A percentile compares a stretch with the other conserved stretches of the same genome.
Conservation (phyloP, 2,113 vertebrate species). For the Sminthopsis crassicaudata region DNA sequence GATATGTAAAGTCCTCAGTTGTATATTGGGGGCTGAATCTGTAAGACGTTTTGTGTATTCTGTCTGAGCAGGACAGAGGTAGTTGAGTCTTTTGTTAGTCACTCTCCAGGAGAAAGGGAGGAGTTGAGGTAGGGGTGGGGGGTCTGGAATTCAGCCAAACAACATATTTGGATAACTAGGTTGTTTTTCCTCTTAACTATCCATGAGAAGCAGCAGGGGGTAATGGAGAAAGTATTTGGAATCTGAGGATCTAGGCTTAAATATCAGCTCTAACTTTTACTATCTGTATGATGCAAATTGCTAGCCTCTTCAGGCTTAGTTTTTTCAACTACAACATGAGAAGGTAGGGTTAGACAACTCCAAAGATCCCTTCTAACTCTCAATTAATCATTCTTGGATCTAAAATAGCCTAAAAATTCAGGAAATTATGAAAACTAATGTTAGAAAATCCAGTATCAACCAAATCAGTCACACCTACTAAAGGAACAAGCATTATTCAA, state of each 20-base stretch:
- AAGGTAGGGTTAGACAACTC: background rate
- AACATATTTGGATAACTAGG: background rate
- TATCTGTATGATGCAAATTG: background rate
- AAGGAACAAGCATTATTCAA: background rate
- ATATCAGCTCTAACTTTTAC: background rate
- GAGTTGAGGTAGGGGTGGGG: background rate
- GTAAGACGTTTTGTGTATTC: background rate
- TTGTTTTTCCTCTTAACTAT: background rate
- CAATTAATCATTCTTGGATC: too few relatives aligned
- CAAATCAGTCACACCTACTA: slow-evolving; percentile 4
- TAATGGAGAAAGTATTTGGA: background rate
- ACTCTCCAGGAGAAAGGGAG: background rate
- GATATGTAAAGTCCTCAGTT: background rate
- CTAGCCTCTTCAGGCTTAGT: background rate
- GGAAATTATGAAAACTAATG: slow-evolving; percentile 33
- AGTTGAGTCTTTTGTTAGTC: background rate
- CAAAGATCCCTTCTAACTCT: background rate
- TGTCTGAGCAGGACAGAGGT: background rate
- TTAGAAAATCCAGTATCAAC: background rate
- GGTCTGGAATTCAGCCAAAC: background rate
- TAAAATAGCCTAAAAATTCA: slow-evolving; percentile 10
- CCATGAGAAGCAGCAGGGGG: background rate
- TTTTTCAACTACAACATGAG: background rate
- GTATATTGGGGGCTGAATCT: background rate
- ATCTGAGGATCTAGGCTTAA: background rate